These are phyloP conservation scores for Drosophila anomalata DNA, from an alignment of 2,888 invertebrate species.

Conservation along the genomic window DNA sequence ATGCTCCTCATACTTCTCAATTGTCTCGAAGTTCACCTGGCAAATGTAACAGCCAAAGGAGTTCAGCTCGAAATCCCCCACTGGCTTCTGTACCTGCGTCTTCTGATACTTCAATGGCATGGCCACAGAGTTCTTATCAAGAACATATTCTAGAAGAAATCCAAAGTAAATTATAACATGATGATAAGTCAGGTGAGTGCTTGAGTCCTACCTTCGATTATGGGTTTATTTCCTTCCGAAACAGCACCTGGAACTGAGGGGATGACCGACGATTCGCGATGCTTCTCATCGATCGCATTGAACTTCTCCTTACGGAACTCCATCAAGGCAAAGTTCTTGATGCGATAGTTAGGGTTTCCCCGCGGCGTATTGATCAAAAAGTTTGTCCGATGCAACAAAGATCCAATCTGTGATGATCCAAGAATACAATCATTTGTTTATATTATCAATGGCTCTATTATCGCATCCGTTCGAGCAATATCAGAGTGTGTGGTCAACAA, in stretches of 20 bases:
- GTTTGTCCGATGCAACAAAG: constrained; percentile 63
- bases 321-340: constrained; percentile 57
- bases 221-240: constrained; percentile 16
- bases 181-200: no score
- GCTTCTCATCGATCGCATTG: constrained; percentile 66
- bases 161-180: neutral
- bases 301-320: constrained; percentile 70
- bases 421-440: neutral
- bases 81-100: constrained; percentile 44
- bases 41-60: constrained; percentile 80
- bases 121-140: constrained; percentile 54
- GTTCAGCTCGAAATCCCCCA: constrained; percentile 59
- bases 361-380: constrained; percentile 70
- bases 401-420: constrained; percentile 65
- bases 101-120: constrained; percentile 69
- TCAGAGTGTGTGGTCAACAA: neutral
- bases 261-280: constrained; percentile 28
- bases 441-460: neutral
- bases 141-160: constrained; percentile 47
- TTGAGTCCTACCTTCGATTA: constrained; percentile 28
- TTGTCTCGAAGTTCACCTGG: constrained; percentile 73
- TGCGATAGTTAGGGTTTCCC: constrained; percentile 57
- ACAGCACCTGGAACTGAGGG: constrained; percentile 14
- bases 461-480: neutral
- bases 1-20: constrained; percentile 76